A percentile compares a stretch with the other conserved stretches of the same genome.
Evolutionary conservation across 64 coral and sea anemone genomes (phyloP).

Genomic region (Platygyra sinensis): DNA sequence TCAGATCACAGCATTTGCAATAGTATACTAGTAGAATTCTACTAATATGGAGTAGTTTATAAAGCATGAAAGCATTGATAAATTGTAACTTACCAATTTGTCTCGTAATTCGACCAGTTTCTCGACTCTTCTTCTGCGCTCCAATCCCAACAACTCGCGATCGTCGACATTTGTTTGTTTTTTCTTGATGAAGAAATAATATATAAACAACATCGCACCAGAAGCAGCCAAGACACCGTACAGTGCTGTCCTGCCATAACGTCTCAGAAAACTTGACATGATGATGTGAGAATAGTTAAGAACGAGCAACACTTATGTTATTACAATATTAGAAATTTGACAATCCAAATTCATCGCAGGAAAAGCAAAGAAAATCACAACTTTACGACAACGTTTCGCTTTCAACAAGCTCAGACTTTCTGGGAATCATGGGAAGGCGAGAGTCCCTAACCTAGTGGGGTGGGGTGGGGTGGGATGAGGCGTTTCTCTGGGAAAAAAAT

Average conservation of each 20-base stretch:
- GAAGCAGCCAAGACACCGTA: neutral
- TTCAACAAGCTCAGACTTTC: too few species aligned
- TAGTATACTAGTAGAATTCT: too few species aligned
- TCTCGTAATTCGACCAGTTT: slow-evolving; percentile 71
- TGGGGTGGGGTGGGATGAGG: too few species aligned
- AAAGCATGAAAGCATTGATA: neutral
- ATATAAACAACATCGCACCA: slow-evolving; percentile 16
- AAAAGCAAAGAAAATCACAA: neutral
- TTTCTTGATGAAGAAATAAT: slow-evolving; percentile 26
- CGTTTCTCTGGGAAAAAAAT: too few species aligned
- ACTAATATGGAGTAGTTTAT: neutral
- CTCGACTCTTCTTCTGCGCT: slow-evolving; percentile 58
- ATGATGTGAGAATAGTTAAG: neutral
- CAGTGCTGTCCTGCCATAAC: neutral
- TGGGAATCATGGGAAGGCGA: too few species aligned
- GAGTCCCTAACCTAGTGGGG: too few species aligned
- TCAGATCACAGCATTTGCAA: too few species aligned
- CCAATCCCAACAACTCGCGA: neutral
- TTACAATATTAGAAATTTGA: neutral
- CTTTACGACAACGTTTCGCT: too few species aligned
- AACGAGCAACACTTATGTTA: neutral
- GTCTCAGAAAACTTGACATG: slow-evolving; percentile 18
- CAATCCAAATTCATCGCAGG: neutral
- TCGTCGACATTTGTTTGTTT: slow-evolving; percentile 15
- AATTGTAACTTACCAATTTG: slow-evolving; percentile 64